A percentile compares a stretch with the other conserved stretches of the same genome.
Conservation (phyloP, 2,113 vertebrate genomes). For the Oophaga pumilio region DNA sequence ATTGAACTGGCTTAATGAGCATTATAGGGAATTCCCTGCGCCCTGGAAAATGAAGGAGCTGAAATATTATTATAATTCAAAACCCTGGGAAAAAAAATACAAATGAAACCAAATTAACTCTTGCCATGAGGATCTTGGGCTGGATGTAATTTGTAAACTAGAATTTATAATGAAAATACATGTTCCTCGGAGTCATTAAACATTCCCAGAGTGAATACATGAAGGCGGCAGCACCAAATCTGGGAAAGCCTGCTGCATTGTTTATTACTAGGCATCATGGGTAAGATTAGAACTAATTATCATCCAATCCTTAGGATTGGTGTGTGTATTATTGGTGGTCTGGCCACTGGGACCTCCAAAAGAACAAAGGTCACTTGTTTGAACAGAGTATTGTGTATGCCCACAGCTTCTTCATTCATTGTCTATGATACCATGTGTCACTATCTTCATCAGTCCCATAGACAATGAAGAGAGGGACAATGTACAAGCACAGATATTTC, state of each 20-base stretch:
- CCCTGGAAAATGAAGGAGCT: background rate
- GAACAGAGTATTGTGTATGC: too few relatives aligned
- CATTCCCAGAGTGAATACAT: background rate
- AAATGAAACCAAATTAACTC: slow-evolving; percentile 9
- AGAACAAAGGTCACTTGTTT: too few relatives aligned
- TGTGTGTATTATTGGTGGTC: too few relatives aligned
- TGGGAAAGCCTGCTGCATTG: background rate
- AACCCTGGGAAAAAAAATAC: background rate
- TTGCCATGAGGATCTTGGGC: background rate
- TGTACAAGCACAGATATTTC: too few relatives aligned
- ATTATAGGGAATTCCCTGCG: slow-evolving; percentile 36
- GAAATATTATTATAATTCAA: slow-evolving; percentile 16
- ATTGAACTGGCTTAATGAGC: slow-evolving; percentile 44
- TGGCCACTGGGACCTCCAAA: too few relatives aligned
- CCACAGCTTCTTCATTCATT: too few relatives aligned
- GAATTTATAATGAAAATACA: background rate
- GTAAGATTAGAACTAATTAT: background rate
- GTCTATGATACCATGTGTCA: too few relatives aligned
- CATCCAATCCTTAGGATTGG: too few relatives aligned
- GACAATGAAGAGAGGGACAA: too few relatives aligned
- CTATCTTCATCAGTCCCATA: too few relatives aligned
- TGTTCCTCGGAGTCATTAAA: background rate
- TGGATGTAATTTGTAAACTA: background rate
- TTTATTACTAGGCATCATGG: background rate
- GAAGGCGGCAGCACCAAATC: background rate